Evolutionary conservation across 2,888 invertebrate genomes (phyloP).

Genomic region (Mycogona germanica): DNA sequence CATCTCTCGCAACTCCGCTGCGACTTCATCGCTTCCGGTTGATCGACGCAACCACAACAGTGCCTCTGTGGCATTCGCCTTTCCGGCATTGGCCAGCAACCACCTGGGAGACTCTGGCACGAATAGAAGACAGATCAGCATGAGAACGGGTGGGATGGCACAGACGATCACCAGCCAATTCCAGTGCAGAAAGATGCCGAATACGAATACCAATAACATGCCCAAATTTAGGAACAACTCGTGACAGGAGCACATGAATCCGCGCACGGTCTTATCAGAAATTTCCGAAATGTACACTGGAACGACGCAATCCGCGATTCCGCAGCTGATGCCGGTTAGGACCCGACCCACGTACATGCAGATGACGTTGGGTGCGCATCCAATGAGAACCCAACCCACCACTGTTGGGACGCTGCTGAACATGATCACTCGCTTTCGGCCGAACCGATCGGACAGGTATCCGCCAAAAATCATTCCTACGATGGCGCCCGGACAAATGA

Average conservation of each 20-base stretch:
- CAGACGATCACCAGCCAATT: constrained; percentile 14
- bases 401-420: background rate
- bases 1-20: constrained; percentile 1
- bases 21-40: background rate
- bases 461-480: background rate
- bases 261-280: constrained; percentile 19
- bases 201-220: background rate
- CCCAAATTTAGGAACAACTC: constrained; percentile 18
- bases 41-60: constrained; percentile 12
- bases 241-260: constrained; percentile 18
- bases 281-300: constrained; percentile 21
- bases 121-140: background rate
- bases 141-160: background rate
- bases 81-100: background rate
- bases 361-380: background rate
- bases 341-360: constrained; percentile 20
- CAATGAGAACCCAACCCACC: background rate
- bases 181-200: constrained; percentile 10
- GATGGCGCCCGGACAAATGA: background rate
- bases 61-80: background rate
- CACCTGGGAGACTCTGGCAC: constrained; percentile 16
- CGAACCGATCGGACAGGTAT: background rate
- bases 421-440: background rate
- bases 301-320: constrained; percentile 15
- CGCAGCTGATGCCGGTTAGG: constrained; percentile 17